Percentiles rank a stretch among this genome's conserved stretches.
Conservation (phyloP, 2,797 vertebrate species). For the Limosa lapponica region DNA sequence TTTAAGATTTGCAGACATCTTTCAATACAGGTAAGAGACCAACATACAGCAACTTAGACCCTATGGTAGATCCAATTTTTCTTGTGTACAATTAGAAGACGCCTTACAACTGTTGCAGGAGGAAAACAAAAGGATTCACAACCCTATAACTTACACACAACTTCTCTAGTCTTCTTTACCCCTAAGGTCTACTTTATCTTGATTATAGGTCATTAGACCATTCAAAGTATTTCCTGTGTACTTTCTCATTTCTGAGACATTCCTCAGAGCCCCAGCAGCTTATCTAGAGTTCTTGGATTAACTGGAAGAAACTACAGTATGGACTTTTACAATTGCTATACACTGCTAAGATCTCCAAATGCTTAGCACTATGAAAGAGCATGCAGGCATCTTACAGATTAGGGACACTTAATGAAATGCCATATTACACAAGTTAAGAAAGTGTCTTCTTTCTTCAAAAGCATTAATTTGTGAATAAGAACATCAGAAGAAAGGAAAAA, state of each 20-base stretch:
- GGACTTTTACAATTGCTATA: background rate
- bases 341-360: background rate
- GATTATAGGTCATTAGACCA: background rate
- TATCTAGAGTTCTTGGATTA: background rate
- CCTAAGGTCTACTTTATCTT: background rate
- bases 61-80: background rate
- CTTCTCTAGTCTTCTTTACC: background rate
- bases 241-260: background rate
- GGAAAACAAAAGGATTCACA: background rate
- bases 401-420: background rate
- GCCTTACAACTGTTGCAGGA: background rate
- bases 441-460: background rate
- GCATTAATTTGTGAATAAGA: background rate
- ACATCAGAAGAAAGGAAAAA: background rate
- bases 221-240: background rate
- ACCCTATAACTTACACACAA: background rate
- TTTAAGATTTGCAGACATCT: background rate
- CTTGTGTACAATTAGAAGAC: background rate
- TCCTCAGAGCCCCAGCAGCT: background rate
- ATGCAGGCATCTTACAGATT: background rate
- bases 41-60: background rate
- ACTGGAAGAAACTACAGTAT: background rate
- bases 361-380: background rate
- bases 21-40: background rate
- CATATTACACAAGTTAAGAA: background rate